Base-by-base conservation (phyloP, 2,113 vertebrate genomes). In the Dicaeum eximium region DNA sequence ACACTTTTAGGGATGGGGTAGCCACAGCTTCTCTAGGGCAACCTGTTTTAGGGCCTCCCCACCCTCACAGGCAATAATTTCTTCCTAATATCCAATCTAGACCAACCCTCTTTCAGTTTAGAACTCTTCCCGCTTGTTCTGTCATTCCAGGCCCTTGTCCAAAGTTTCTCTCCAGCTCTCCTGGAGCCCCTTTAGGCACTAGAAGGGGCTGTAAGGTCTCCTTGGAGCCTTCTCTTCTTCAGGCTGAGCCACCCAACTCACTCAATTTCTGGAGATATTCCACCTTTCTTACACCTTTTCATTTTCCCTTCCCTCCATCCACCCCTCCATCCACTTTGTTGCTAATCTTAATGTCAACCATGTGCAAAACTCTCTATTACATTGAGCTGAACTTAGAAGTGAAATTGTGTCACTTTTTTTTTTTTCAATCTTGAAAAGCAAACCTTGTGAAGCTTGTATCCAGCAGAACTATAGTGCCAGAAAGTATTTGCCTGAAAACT, bases 401-500 rank as follows among this genome's bases (percentile, higher is more conserved):
- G 95, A 97, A 96, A 80, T 56, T 20, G 38, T 95, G 81, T 92
- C 81, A 56, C 92, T 30, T 88, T 94, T 60, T 91, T 66, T 71
- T 88, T 91, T 60, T 58, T 48, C 1, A 13, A 79, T 96, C 92
- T 91, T 95, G 93, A 92, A 96, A 94, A 95, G 62, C 86, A 93
- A 93, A 92, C 47, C 72, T 78, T 62, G 56, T 73, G 86, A 90
- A 74, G 53, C 60, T 93, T 54, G 22, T 72, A 90, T 95, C 87
- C 51, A 83, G 22, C 89, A 92, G 72, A 94, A 82, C 94, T 80
- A 35, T 37, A 75, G 77, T 92, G 93, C 91, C 89, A 90, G 92
- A 92, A 97, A 98, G 88, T 96, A 94, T 96, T 97, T 94, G 94
- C 95, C 86, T 97, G 91, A 95, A 97, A 98, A 97, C 94, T 97